Conservation (phyloP, 2,797 vertebrate genomes). For the Nothura maculosa region DNA sequence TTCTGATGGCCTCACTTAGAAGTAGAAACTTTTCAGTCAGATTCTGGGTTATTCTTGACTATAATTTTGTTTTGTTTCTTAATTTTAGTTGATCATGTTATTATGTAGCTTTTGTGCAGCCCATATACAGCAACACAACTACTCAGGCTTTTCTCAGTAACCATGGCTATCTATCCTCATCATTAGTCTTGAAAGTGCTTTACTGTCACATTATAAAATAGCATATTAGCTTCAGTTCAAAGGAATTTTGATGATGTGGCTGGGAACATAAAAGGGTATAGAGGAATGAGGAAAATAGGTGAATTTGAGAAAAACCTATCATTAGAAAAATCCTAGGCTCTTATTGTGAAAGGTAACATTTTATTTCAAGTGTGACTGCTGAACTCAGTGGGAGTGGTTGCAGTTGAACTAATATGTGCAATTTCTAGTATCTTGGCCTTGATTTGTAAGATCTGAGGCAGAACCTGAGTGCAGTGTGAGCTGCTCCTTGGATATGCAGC, state of each 20-base stretch:
- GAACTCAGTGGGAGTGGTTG: background rate
- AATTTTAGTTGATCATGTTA: background rate
- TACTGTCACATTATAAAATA: background rate
- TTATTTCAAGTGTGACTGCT: background rate
- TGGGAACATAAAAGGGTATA: background rate
- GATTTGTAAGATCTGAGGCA: background rate
- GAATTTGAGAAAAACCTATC: background rate
- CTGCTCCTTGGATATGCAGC: background rate
- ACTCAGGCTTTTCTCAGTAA: background rate
- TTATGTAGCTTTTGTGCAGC: background rate
- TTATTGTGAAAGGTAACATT: background rate
- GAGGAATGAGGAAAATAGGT: background rate
- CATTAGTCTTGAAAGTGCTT: slow-evolving; percentile 23
- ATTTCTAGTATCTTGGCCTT: background rate
- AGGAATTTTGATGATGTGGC: background rate
- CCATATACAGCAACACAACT: background rate
- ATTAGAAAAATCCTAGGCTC: background rate
- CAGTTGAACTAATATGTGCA: accelerated
- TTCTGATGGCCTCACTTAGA: background rate
- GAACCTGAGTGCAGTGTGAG: background rate
- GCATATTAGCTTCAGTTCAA: slow-evolving; percentile 19
- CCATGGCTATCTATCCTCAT: background rate
- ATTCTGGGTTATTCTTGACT: background rate
- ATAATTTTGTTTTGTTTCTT: background rate
- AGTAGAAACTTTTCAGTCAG: background rate